Evolutionary conservation across 2,888 invertebrate genomes (phyloP), one percentile per base, ranked within the genome.

Genomic region (Limenitis arthemis): DNA sequence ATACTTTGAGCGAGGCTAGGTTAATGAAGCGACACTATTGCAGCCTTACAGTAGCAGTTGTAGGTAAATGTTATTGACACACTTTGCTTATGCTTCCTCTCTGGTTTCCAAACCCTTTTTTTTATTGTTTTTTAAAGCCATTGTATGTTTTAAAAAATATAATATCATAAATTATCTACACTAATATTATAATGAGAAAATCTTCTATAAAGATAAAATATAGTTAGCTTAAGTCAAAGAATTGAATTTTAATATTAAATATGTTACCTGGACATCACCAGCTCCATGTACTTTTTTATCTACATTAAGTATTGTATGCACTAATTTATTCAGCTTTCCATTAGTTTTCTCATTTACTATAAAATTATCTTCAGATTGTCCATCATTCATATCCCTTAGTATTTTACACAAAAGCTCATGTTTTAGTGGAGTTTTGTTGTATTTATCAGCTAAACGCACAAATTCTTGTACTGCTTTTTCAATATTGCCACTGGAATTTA

Each of bases 351-450:
- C 80, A 37, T 72, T 73, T 4, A 52, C 66, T 1, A 78, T 41
- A 60, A 80, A 82, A 30, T 61, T 68, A 0, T 79, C 81, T 43
- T 83, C 85, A 0, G 73, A 63, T 0, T 69, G 64, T 0, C 77
- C 80, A 6, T 83, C 82, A 53, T 72, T 72, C 74, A 77, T 75
- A 5, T 65, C 48, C 6, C 47, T 55, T 8, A 85, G 56, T 48
- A 86, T 72, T 41, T 67, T 72, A 51, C 77, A 77, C 5, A 91
- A 65, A 1, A 93, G 58, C 70, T 91, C 91, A 59, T 91, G 88
- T 64, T 91, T 90, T 8, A 91, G 68, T 0, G 93, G 93, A 0
- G 91, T 90, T 59, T 88, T 89, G 47, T 83, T 87, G 66, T 90
- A 88, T 40, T 83, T 79, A 1, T 75, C 66, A 0, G 88, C 82